Evolutionary conservation across 2,888 invertebrate species (phyloP).

Genomic region (Cataglyphis rosenhaueri): DNA sequence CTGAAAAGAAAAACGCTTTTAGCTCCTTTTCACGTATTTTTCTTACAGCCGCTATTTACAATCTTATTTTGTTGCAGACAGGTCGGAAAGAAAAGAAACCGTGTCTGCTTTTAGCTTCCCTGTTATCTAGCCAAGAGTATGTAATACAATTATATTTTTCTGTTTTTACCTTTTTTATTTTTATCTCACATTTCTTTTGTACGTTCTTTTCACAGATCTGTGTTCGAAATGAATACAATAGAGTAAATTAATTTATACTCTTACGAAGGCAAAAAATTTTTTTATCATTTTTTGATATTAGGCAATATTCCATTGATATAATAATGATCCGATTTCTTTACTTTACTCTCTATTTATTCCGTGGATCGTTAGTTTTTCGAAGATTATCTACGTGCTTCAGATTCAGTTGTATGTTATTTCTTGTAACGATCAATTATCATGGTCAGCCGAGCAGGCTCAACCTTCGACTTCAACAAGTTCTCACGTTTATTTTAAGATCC

Average conservation of each 20-base stretch:
- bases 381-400: not conserved
- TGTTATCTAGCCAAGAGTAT: not conserved
- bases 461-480: slow-evolving; percentile 17
- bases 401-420: not conserved
- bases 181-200: not conserved
- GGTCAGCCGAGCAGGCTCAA: slow-evolving; percentile 1
- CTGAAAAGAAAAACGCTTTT: slow-evolving; percentile 11
- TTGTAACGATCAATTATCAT: slow-evolving; percentile 22
- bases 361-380: not conserved
- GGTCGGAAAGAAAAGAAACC: not conserved
- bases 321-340: not conserved
- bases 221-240: not conserved
- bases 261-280: not conserved
- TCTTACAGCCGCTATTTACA: slow-evolving; percentile 27
- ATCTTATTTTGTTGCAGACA: slow-evolving; percentile 29
- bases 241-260: not conserved
- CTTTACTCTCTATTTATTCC: not conserved
- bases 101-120: not conserved
- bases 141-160: not conserved
- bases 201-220: no score
- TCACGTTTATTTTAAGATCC: slow-evolving; percentile 24
- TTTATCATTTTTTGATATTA: not conserved
- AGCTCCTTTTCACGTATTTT: not conserved
- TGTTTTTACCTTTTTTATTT: not conserved
- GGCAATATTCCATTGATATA: not conserved